Evolutionary conservation across 23 tunicate genomes (phyloP), one percentile per base, ranked within the genome.

Genomic region (Corella eumyota): DNA sequence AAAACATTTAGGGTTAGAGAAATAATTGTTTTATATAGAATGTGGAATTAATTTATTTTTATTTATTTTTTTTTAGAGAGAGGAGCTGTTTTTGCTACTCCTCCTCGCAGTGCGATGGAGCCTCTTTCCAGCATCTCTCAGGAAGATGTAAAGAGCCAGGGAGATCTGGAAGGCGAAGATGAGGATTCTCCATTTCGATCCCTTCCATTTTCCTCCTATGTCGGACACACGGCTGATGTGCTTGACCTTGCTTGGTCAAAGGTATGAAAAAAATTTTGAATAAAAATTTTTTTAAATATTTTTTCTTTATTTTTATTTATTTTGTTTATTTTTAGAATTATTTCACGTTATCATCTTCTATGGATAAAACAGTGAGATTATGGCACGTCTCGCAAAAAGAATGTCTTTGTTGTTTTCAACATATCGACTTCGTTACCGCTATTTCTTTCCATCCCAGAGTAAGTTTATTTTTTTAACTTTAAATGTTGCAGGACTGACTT

Each of bases 211-310:
- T 72, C 86, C 2, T 72, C 85, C 26, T 82, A 81, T 49, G 83
- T 81, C 34, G 98, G 98, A 23, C 98, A 92, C 88, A 44, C 86
- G 3, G 86, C 92, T 5, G 98, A 92, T 66, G 92, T 92, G 3
- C 80, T 92, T 2, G 98, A 92, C 62, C 70, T 92, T 19, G 98
- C 98, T 4, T 92, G 98, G 98, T 88, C 96, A 37, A 88, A 88
- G 77, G 96, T 86, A 63, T 37, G 62, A 4, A 22, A 22, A 19
- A n/a, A 9, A 9, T 40, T 11, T 15, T 15, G 15, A 40, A 11
- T 15, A 40, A 40, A 6, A 38, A 24, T 17, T 17, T 47, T 50
- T n/a, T n/a, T n/a, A n/a, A n/a, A 40, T 40, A 40, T 40, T 11
- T 15, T 15, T 15, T 40, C 11, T 15, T 40, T 40, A 9, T 40